These are phyloP conservation scores for Ctenicera cuprea DNA, from an alignment of 2,888 invertebrate genomes.

Conservation along the genomic window DNA sequence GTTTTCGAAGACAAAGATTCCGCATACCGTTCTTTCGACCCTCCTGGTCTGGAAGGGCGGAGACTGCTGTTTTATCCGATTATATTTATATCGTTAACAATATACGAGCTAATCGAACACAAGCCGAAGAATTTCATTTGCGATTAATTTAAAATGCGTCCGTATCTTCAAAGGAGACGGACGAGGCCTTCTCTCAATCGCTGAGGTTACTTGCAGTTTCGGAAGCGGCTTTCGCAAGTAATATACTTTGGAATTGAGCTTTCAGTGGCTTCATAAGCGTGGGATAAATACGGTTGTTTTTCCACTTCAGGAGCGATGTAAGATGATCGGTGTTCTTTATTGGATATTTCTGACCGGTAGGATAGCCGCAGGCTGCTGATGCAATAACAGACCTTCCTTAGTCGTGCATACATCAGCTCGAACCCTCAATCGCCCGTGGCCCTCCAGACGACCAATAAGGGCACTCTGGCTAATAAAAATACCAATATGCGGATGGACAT, in stretches of 20 bases:
- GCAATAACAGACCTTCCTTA: conserved; percentile 68
- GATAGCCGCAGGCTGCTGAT: conserved; percentile 64
- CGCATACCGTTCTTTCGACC: conserved; percentile 49
- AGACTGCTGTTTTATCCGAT: conserved; percentile 57
- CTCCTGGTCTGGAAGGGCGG: conserved; percentile 43
- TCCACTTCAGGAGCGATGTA: conserved; percentile 66
- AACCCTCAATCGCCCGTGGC: conserved; percentile 61
- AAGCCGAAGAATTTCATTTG: conserved; percentile 70
- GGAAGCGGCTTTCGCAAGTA: conserved; percentile 44
- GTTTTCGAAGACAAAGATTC: conserved; percentile 67
- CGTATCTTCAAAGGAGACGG: conserved; percentile 62
- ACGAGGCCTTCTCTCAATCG: conserved; percentile 12
- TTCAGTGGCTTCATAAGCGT: conserved; percentile 64
- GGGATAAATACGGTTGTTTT: conserved; percentile 71
- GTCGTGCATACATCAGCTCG: conserved; percentile 67
- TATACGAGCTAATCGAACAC: conserved; percentile 64
- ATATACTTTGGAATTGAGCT: conserved; percentile 50
- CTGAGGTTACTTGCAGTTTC: conserved; percentile 47
- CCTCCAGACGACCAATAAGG: conserved; percentile 63
- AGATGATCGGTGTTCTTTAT: conserved; percentile 70
- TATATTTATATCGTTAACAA: conserved; percentile 66
- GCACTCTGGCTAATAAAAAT: conserved; percentile 66
- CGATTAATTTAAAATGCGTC: conserved; percentile 67
- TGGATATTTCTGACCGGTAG: conserved; percentile 69
- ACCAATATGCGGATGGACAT: conserved; percentile 67